These are phyloP conservation scores for Hirtodrosophila confusa DNA, from an alignment of 2,888 invertebrate species.

Conservation along the genomic window DNA sequence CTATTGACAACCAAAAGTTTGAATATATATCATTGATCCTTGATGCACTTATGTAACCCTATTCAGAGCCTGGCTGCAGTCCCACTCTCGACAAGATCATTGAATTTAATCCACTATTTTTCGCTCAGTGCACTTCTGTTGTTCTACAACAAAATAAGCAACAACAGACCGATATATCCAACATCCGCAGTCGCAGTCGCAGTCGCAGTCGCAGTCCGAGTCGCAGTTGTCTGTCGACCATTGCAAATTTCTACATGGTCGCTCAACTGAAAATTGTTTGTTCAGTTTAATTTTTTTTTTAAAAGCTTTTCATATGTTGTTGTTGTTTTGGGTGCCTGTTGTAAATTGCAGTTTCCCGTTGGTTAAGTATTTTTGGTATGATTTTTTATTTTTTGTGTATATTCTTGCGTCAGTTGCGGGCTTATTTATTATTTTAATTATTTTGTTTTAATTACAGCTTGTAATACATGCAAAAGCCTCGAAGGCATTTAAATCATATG, in stretches of 20 bases:
- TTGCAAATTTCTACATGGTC: slow-evolving; percentile 84
- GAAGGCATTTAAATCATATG: slow-evolving; percentile 44
- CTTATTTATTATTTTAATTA: slow-evolving; percentile 71
- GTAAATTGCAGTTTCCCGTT: slow-evolving; percentile 72
- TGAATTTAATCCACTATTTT: neutral
- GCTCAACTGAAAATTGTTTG: slow-evolving; percentile 84
- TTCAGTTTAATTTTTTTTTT: slow-evolving; percentile 71
- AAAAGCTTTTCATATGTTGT: neutral
- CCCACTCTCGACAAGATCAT: no score
- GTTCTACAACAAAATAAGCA: slow-evolving; percentile 35
- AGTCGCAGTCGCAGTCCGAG: slow-evolving; percentile 36
- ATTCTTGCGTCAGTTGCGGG: slow-evolving; percentile 13
- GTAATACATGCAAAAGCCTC: slow-evolving; percentile 60
- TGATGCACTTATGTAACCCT: no score
- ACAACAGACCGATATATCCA: slow-evolving; percentile 29
- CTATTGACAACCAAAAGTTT: no score
- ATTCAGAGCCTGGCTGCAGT: no score
- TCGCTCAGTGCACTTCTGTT: slow-evolving; percentile 34
- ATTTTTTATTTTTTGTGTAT: slow-evolving; percentile 17
- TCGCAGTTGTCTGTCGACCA: slow-evolving; percentile 72
- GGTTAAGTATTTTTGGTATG: slow-evolving; percentile 31
- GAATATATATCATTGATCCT: no score
- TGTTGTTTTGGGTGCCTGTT: slow-evolving; percentile 58
- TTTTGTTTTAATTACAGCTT: slow-evolving; percentile 59
- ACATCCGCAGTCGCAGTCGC: slow-evolving; percentile 37